A percentile compares a stretch with the other conserved stretches of the same genome.
Conservation (phyloP, 2,888 invertebrate genomes). For the Diogma glabrata region DNA sequence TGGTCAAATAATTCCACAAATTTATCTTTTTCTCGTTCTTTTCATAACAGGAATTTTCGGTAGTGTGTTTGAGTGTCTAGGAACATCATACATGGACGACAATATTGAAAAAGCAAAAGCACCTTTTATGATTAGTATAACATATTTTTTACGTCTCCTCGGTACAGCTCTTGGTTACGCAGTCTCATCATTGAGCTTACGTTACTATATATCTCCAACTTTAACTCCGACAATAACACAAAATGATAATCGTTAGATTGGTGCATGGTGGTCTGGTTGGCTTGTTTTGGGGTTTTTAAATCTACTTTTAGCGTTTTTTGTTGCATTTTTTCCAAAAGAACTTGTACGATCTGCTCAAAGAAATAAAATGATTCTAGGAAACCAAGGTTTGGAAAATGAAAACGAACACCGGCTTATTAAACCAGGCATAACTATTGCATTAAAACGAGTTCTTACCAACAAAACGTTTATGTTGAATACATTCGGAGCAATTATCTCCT, state of each 20-base stretch:
- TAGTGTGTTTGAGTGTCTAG: slow-evolving; percentile 24
- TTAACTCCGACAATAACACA: slow-evolving; percentile 45
- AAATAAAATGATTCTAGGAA: too few relatives aligned
- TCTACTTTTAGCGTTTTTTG: slow-evolving; percentile 41
- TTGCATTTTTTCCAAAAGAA: slow-evolving; percentile 50
- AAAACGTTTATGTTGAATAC: too few relatives aligned
- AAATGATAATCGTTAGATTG: slow-evolving; percentile 54
- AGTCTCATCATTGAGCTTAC: slow-evolving; percentile 43
- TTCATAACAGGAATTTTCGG: background rate
- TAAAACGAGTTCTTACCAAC: too few relatives aligned
- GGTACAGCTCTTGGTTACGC: slow-evolving; percentile 49
- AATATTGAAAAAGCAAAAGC: slow-evolving; percentile 51
- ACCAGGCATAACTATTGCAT: too few relatives aligned
- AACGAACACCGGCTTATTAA: too few relatives aligned
- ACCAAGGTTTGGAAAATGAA: too few relatives aligned
- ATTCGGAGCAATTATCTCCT: too few relatives aligned
- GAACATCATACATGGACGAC: slow-evolving; percentile 53
- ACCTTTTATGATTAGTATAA: slow-evolving; percentile 46
- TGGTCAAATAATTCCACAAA: background rate
- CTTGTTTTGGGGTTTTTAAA: slow-evolving; percentile 41
- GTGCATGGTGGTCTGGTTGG: slow-evolving; percentile 64
- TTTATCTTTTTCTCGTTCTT: background rate
- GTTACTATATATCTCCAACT: slow-evolving; percentile 45
- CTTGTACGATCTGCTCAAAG: slow-evolving; percentile 48
- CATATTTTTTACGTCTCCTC: slow-evolving; percentile 45